phyloP scores from a whole-genome alignment of 2,113 vertebrate species.

The Emydocephalus ijimae region DNA sequence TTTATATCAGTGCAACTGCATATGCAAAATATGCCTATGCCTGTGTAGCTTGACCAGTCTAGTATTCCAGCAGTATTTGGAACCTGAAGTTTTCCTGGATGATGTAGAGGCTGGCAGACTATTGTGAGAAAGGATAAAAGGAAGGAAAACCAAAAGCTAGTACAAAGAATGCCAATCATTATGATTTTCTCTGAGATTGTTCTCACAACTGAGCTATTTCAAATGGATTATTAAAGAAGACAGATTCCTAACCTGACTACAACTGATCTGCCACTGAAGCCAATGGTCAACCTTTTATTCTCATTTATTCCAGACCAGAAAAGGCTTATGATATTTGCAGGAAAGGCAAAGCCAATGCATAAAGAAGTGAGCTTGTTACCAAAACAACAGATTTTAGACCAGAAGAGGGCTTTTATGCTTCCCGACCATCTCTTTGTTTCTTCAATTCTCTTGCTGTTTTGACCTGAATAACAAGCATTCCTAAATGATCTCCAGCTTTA shows the following conservation, averaged over 20 bases:
- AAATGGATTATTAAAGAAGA: not conserved
- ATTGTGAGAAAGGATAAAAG: not conserved
- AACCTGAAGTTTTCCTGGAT: not conserved
- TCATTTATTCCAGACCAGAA: not conserved
- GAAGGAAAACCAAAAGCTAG: not conserved
- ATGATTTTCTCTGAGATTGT: not conserved
- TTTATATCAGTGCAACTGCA: not conserved
- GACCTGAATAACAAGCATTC: not conserved
- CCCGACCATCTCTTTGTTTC: not conserved
- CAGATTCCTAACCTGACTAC: not conserved
- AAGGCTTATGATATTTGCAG: not conserved
- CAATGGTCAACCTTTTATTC: not conserved
- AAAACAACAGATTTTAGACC: not conserved
- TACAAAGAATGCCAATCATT: not conserved
- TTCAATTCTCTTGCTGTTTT: not conserved
- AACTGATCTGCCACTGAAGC: not conserved
- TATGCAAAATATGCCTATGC: not conserved
- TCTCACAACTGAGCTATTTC: not conserved
- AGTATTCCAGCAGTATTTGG: not conserved
- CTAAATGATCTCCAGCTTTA: not conserved
- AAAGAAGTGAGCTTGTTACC: not conserved
- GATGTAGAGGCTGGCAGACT: not conserved
- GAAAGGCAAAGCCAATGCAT: not conserved
- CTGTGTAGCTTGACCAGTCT: not conserved
- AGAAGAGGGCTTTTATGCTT: not conserved